These are phyloP conservation scores for Mya arenaria DNA, from an alignment of 1,140 invertebrate genomes.

Conservation along the genomic window DNA sequence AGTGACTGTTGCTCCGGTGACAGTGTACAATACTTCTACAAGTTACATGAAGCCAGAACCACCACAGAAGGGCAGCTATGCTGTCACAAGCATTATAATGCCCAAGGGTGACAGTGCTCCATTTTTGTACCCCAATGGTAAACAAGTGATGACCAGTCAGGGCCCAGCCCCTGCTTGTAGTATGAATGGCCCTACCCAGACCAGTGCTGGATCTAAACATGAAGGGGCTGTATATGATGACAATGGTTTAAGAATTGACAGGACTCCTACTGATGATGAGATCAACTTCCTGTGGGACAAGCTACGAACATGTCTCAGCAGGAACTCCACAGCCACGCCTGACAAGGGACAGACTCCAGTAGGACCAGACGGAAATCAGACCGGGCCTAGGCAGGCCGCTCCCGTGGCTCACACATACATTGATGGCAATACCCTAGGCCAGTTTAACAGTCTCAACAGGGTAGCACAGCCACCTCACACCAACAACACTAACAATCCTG, in stretches of 20 bases:
- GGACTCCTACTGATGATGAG: constrained; percentile 80
- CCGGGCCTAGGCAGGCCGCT: constrained; percentile 59
- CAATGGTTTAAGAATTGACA: constrained; percentile 73
- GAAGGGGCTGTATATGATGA: constrained; percentile 68
- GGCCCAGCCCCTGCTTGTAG: constrained; percentile 23
- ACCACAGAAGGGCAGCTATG: constrained; percentile 50
- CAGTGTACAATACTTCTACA: constrained; percentile 51
- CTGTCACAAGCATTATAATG: constrained; percentile 56
- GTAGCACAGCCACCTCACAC: constrained; percentile 32
- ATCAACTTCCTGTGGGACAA: constrained; percentile 80
- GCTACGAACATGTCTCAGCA: constrained; percentile 74
- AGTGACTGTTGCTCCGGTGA: neutral
- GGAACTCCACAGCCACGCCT: constrained; percentile 50
- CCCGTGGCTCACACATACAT: constrained; percentile 71
- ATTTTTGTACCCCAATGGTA: constrained; percentile 18
- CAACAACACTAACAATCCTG: neutral
- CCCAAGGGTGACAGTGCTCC: constrained; percentile 46
- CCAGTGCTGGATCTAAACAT: constrained; percentile 41
- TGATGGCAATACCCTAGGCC: constrained; percentile 71
- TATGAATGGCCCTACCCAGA: constrained; percentile 23
- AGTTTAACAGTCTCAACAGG: constrained; percentile 52
- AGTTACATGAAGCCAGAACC: constrained; percentile 8
- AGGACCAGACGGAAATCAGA: constrained; percentile 10
- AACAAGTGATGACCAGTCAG: constrained; percentile 16
- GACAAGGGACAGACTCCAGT: constrained; percentile 11